Evolutionary conservation across 2,888 invertebrate genomes (phyloP), one percentile per base, ranked within the genome.

Genomic region (Anagyrus pseudococci): DNA sequence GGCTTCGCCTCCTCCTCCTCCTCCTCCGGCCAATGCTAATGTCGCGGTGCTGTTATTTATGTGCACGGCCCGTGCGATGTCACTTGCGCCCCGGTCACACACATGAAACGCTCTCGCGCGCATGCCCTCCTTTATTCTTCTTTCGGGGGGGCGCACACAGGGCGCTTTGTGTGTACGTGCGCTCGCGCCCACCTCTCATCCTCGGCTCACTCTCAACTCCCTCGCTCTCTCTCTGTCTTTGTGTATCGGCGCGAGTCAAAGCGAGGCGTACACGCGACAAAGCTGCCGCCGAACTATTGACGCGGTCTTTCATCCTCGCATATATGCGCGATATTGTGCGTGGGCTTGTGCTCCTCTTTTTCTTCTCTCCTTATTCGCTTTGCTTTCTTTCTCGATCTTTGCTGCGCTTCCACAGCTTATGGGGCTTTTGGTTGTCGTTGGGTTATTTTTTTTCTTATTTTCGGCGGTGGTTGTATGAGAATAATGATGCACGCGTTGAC

Each of bases 261-360:
- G 29, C 29, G 29, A 29, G 19, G 29, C 7, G 19, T 2, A 15
- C 20, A 3, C 44, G 44, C 44, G 44, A 20, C 44, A 29, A 29
- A 29, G 29, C 29, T 29, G 29, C 29, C 29, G 29, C 29, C 29
- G 29, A 29, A 29, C 6, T 29, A 29, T 29, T 29, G 29, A 29
- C 29, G 10, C 29, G 10, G 10, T 29, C 4, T 29, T 29, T 29
- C 4, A 29, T n/a, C n/a, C n/a, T n/a, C n/a, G n/a, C n/a, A n/a
- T n/a, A n/a, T n/a, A n/a, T n/a, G n/a, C n/a, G n/a, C 29, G 29
- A 29, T 29, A 4, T 19, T 29, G 26, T 48, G 52, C 64, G 49
- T 58, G 43, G 54, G 49, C 57, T 59, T 19, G 46, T 25, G n/a
- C n/a, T 48, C 4, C 4, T 41, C 41, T 41, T 41, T 41, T 41